Evolutionary conservation across 64 coral and sea anemone genomes (phyloP), one percentile per base, ranked within the genome.

Genomic region (Exaiptasia diaphana): DNA sequence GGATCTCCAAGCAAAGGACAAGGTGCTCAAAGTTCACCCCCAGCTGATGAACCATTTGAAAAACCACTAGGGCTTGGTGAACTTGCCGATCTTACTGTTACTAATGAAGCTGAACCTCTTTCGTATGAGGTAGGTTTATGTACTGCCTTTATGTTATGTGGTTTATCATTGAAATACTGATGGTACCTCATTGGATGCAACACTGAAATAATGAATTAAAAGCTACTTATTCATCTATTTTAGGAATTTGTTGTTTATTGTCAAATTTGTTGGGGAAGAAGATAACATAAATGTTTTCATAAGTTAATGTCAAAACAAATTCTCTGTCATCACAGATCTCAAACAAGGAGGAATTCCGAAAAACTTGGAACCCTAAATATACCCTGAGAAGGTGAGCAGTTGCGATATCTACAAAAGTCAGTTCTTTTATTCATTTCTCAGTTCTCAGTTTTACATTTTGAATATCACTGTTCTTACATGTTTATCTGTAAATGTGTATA

Each of bases 351-450:
- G 95, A 99, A 74, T 88, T 93, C 33, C 78, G 90, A 48, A 93
- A 88, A 89, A 99, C 95, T 12, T 99, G 95, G 95, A 99, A 79
- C 72, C 95, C 95, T 38, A 99, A 99, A 61, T 99, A 85, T 49
- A 93, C 95, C 15, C 53, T 99, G 54, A 87, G 95, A 75, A 97
- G 94, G 94, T 97, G 85, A 6, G 41, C 12, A 13, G 15, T 0
- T 14, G 2, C 17, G n/a, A n/a, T n/a, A n/a, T n/a, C n/a, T n/a
- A n/a, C n/a, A n/a, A n/a, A n/a, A n/a, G n/a, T 26, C 6, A 21
- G 23, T 5, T 62, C 26, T 32, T 62, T 62, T 14, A 3, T 27
- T 30, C 32, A 34, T 65, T 36, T 10, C 1, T 65, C 21, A 13
- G 1, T 65, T 38, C 30, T 35, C 21, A 13, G 0, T 35, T 65